Evolutionary conservation across 1,140 invertebrate species (phyloP).

Genomic region (Trissolcus basalis): DNA sequence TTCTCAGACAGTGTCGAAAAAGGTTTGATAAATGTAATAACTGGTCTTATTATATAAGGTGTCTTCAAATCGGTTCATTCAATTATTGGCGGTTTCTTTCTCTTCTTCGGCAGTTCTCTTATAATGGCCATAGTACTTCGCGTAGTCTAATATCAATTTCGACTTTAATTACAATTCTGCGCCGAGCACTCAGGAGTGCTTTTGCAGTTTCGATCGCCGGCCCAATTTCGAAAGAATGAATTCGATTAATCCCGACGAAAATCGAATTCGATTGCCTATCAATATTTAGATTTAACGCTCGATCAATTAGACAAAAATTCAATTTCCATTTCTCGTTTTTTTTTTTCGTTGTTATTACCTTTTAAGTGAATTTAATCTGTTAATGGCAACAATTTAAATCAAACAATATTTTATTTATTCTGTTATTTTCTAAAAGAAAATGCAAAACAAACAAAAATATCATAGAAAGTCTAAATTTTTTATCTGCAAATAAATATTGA

Average conservation of each 20-base stretch:
- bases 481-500: no score
- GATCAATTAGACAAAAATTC: no score
- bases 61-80: conserved; percentile 54
- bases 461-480: no score
- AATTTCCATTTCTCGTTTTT: no score
- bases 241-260: not conserved
- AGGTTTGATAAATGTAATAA: conserved; percentile 53
- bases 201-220: conserved; percentile 24
- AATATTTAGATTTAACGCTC: no score
- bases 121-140: conserved; percentile 38
- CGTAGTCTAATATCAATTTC: conserved; percentile 44
- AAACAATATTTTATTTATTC: no score
- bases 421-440: no score
- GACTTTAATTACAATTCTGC: conserved; percentile 50
- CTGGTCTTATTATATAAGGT: conserved; percentile 52
- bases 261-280: not conserved
- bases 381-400: no score
- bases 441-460: no score
- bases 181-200: conserved; percentile 32
- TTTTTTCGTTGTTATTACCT: no score
- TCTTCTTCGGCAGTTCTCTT: conserved; percentile 33
- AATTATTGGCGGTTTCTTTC: conserved; percentile 54
- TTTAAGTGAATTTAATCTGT: no score
- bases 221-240: not conserved
- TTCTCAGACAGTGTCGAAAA: conserved; percentile 46